Conservation (phyloP, 1,140 invertebrate genomes). For the Cardiocondyla obscurior region DNA sequence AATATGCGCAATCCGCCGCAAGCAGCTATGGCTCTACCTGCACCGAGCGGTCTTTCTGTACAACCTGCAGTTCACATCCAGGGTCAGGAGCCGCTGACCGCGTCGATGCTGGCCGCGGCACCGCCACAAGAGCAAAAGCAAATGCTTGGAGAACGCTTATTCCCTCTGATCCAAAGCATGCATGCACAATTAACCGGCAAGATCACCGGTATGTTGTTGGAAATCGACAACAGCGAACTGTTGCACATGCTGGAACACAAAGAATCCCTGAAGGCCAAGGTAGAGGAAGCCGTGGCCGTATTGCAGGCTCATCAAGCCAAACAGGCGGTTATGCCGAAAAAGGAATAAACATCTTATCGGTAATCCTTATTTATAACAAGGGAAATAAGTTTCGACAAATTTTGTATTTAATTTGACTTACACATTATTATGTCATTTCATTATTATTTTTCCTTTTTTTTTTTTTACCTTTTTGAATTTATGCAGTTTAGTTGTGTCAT, state of each 20-base stretch:
- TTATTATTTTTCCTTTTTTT: conserved; percentile 61
- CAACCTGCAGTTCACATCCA: conserved; percentile 91
- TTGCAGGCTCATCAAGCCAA: conserved; percentile 98
- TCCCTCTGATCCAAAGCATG: conserved; percentile 98
- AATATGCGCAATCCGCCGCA: conserved; percentile 93
- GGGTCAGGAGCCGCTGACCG: conserved; percentile 97
- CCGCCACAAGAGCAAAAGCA: conserved; percentile 98
- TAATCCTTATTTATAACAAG: conserved; percentile 26
- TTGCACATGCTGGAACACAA: conserved; percentile 99
- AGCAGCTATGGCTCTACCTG: conserved; percentile 82
- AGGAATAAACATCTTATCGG: conserved; percentile 85
- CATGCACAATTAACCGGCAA: conserved; percentile 97
- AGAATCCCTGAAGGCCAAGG: conserved; percentile 97
- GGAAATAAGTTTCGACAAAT: conserved; percentile 22
- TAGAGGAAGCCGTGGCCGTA: conserved; percentile 98
- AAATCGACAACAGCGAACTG: conserved; percentile 99
- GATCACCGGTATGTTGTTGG: conserved; percentile 99
- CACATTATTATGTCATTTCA: conserved; percentile 11
- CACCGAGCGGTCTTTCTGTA: conserved; percentile 83
- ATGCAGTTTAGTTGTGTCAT: not conserved
- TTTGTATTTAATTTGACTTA: conserved; percentile 35
- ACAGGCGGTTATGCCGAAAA: conserved; percentile 89
- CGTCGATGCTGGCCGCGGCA: conserved; percentile 97
- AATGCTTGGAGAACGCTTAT: conserved; percentile 98
- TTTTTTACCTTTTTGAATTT: conserved; percentile 52